These are phyloP conservation scores for Pseudochirops cupreus DNA, from an alignment of 2,797 vertebrate genomes.

Conservation along the genomic window DNA sequence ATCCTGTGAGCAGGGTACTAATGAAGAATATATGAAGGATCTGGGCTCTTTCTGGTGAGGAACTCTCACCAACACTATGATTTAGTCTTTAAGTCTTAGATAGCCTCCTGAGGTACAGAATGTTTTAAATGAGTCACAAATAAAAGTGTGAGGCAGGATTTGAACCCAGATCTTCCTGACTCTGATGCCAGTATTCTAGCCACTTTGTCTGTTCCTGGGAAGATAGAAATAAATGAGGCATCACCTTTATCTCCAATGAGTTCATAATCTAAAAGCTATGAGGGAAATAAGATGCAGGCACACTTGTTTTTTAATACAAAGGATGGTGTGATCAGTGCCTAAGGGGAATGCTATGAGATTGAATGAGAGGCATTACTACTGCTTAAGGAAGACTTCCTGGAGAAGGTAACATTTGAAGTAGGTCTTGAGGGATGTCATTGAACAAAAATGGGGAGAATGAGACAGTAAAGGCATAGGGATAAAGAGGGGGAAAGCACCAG, in stretches of 20 bases:
- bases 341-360: background rate
- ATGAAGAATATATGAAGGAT: background rate
- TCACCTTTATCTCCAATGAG: background rate
- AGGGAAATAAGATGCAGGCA: background rate
- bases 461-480: background rate
- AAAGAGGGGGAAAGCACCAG: background rate
- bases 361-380: background rate
- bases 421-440: background rate
- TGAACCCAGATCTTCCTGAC: background rate
- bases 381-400: background rate
- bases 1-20: background rate
- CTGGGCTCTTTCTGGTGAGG: background rate
- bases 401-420: background rate
- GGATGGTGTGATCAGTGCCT: background rate
- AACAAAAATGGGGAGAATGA: background rate
- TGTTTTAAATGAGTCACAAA: background rate
- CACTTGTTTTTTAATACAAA: background rate
- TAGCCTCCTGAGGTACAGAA: background rate
- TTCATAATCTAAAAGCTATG: background rate
- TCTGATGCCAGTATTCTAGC: background rate
- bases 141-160: background rate
- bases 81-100: background rate
- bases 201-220: background rate
- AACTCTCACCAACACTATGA: background rate
- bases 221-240: background rate